These are phyloP conservation scores for Oopsacas minuta DNA, from an alignment of 37 sponge, comb jelly and placozoan genomes.

Conservation along the genomic window DNA sequence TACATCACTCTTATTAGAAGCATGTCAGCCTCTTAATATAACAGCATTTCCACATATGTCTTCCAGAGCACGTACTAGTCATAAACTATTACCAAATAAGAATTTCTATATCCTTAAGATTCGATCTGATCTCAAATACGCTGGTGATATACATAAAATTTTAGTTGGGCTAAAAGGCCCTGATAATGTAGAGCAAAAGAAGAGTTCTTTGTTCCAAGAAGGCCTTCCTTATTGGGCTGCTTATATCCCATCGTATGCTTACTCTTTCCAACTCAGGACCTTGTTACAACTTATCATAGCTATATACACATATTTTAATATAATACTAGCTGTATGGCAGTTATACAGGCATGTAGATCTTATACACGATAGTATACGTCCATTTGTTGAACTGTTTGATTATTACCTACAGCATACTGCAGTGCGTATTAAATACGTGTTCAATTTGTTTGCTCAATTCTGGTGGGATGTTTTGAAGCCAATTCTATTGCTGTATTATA, in stretches of 20 bases:
- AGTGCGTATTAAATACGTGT: neutral
- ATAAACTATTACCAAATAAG: neutral
- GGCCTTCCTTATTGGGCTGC: constrained; percentile 49
- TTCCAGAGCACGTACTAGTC: neutral
- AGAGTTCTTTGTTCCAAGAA: constrained; percentile 26
- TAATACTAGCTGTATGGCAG: constrained; percentile 79
- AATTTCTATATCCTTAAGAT: neutral
- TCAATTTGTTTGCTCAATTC: neutral
- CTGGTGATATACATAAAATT: neutral
- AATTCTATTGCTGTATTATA: neutral
- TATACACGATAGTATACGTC: constrained; percentile 41
- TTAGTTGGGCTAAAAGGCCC: constrained; percentile 9
- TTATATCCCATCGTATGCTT: constrained; percentile 60
- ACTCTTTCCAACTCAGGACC: constrained; percentile 33
- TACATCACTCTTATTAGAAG: neutral
- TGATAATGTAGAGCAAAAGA: neutral
- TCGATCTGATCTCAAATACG: neutral
- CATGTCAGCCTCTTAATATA: neutral
- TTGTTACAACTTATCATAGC: constrained; percentile 34
- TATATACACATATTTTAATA: constrained; percentile 43
- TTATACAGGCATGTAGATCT: constrained; percentile 62
- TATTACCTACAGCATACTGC: neutral
- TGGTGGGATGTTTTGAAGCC: neutral
- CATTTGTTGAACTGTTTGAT: constrained; percentile 29
- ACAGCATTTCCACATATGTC: neutral